These are phyloP conservation scores for Callosobruchus maculatus DNA, from an alignment of 2,888 invertebrate species.

Conservation along the genomic window DNA sequence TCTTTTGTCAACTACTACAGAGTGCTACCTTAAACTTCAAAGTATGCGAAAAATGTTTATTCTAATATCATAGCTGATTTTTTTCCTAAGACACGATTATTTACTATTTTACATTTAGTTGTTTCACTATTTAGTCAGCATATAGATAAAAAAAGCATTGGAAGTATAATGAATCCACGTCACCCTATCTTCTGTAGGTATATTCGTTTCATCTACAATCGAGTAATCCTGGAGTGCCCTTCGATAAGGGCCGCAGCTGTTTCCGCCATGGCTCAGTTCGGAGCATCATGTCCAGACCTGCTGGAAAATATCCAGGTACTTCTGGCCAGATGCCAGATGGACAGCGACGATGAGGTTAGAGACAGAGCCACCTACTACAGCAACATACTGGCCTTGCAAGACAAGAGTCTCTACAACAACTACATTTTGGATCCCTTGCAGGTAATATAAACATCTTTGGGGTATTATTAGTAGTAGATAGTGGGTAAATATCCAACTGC, in stretches of 20 bases:
- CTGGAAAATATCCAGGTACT: slow-evolving; percentile 80
- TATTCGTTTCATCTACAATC: slow-evolving; percentile 81
- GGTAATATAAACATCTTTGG: no score
- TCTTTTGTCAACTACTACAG: no score
- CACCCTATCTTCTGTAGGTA: slow-evolving; percentile 51
- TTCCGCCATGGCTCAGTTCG: slow-evolving; percentile 95
- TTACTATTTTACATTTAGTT: no score
- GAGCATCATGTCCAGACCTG: slow-evolving; percentile 88
- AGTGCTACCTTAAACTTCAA: no score
- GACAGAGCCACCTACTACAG: slow-evolving; percentile 97
- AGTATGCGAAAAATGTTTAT: no score
- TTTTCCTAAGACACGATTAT: no score
- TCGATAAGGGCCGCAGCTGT: slow-evolving; percentile 96
- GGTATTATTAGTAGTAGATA: no score
- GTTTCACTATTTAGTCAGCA: no score
- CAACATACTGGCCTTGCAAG: slow-evolving; percentile 71
- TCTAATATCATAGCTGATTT: no score
- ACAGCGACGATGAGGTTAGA: slow-evolving; percentile 97
- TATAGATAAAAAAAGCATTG: no score
- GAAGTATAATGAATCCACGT: background rate
- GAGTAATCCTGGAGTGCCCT: slow-evolving; percentile 94
- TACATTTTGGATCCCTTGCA: slow-evolving; percentile 73
- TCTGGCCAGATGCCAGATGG: slow-evolving; percentile 84
- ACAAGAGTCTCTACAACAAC: slow-evolving; percentile 68
- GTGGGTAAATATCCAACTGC: no score